Conservation (phyloP, 2,113 vertebrate species). For the Odocoileus hemionus region DNA sequence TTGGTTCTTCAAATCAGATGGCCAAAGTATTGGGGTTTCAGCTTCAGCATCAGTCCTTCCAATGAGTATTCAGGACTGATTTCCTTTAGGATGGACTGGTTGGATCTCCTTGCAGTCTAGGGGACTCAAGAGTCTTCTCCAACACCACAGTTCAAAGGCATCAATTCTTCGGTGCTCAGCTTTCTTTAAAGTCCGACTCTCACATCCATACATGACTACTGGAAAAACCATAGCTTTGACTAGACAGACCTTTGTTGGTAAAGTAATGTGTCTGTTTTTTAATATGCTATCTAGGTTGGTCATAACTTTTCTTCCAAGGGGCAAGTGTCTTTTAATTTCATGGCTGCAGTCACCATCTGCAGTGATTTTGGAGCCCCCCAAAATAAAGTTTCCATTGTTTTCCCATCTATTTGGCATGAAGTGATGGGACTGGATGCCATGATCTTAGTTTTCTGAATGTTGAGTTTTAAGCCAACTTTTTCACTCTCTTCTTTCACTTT, state of each 20-base stretch:
- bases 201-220: not conserved
- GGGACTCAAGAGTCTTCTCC: not conserved
- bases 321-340: not conserved
- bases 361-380: not conserved
- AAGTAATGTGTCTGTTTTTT: not conserved
- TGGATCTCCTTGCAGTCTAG: not conserved
- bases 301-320: not conserved
- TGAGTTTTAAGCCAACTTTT: not conserved
- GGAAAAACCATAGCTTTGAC: not conserved
- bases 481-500: not conserved
- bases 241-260: not conserved
- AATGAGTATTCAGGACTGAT: not conserved
- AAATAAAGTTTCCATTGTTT: not conserved
- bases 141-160: not conserved
- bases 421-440: not conserved
- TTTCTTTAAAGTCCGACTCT: not conserved
- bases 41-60: not conserved
- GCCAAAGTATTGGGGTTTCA: not conserved
- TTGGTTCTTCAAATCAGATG: not conserved
- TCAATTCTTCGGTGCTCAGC: not conserved
- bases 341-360: not conserved
- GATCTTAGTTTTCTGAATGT: not conserved
- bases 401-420: not conserved
- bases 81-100: not conserved
- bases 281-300: not conserved